Conservation (phyloP, 1,140 invertebrate genomes). For the Olivierus martensii region DNA sequence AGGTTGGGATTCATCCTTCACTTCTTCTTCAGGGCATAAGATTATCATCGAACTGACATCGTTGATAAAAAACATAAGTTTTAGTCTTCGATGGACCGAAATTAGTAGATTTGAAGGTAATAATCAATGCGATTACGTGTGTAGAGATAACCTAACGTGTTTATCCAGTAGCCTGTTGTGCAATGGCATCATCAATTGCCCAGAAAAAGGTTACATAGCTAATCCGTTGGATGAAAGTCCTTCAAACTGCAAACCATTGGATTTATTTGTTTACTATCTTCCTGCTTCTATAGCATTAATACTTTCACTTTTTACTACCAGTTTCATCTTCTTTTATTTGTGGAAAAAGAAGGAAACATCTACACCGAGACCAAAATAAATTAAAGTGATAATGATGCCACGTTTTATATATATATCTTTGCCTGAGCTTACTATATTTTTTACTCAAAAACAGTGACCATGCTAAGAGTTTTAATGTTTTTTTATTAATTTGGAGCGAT, state of each 20-base stretch:
- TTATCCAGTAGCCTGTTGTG: not conserved
- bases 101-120: not conserved
- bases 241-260: not conserved
- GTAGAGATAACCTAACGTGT: not conserved
- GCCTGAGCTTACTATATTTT: no score
- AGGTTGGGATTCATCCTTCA: not conserved
- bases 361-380: no score
- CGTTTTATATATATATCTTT: no score
- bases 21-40: no score
- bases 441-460: no score
- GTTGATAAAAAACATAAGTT: not conserved
- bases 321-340: no score
- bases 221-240: not conserved
- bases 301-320: no score
- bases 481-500: no score
- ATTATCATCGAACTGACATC: not conserved
- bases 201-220: not conserved
- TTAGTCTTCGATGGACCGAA: not conserved
- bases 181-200: not conserved
- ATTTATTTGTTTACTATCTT: not conserved
- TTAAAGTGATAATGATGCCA: no score
- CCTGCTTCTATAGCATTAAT: no score
- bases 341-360: no score
- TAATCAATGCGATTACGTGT: not conserved
- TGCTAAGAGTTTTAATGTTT: no score